Conservation (phyloP, 2,888 invertebrate species). For the Rhagonycha lutea region DNA sequence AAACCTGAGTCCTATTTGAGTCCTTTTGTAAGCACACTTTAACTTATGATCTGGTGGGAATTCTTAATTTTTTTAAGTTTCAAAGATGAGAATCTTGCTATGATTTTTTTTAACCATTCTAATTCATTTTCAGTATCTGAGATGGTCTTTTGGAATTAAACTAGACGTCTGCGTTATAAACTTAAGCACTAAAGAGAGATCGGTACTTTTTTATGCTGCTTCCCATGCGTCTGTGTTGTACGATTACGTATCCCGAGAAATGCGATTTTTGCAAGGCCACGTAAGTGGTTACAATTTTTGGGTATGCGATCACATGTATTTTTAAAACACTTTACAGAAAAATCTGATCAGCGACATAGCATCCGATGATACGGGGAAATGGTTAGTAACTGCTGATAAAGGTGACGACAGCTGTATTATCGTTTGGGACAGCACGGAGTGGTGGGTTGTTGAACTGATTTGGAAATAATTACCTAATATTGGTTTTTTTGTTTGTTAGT, state of each 20-base stretch:
- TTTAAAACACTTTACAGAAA: slow-evolving; percentile 37
- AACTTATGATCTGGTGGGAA: no score
- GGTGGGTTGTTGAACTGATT: slow-evolving; percentile 36
- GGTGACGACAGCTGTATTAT: slow-evolving; percentile 62
- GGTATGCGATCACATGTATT: neutral
- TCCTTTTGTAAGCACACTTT: slow-evolving; percentile 6
- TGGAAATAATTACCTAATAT: neutral
- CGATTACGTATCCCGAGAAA: slow-evolving; percentile 63
- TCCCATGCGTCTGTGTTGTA: slow-evolving; percentile 67
- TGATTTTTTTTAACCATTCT: no score
- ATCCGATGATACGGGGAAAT: slow-evolving; percentile 58
- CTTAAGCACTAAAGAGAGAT: slow-evolving; percentile 59
- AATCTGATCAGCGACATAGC: slow-evolving; percentile 59
- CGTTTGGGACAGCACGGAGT: slow-evolving; percentile 60
- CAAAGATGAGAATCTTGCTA: no score
- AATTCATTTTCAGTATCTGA: slow-evolving; percentile 57
- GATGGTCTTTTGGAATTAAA: slow-evolving; percentile 70
- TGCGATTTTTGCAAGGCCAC: slow-evolving; percentile 70
- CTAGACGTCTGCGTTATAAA: slow-evolving; percentile 63
- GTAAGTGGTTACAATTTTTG: slow-evolving; percentile 55
- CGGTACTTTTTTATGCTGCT: slow-evolving; percentile 65
- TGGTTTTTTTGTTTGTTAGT: slow-evolving; percentile 35
- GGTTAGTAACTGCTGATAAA: slow-evolving; percentile 64
- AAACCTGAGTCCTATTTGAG: neutral
- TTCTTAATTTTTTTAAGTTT: no score